A percentile compares a stretch with the other conserved stretches of the same genome.
These are phyloP conservation scores for Notolabrus celidotus DNA, from an alignment of 2,797 vertebrate species.

Conservation along the genomic window DNA sequence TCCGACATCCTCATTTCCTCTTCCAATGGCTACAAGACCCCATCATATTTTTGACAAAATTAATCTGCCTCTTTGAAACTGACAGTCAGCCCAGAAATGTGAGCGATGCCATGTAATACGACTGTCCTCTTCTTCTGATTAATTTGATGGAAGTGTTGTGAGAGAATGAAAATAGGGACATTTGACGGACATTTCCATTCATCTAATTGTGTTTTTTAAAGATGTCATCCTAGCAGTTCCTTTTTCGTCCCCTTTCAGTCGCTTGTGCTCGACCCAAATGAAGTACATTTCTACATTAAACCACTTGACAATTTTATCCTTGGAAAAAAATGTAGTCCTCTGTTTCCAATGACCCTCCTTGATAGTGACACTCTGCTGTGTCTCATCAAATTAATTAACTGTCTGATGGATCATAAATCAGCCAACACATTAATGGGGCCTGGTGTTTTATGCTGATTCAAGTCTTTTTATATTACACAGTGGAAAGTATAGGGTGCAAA, in stretches of 20 bases:
- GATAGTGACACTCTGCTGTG: conserved; percentile 81
- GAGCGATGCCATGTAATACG: conserved; percentile 62
- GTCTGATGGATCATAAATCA: conserved; percentile 82
- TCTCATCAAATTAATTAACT: conserved; percentile 84
- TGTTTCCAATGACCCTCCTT: conserved; percentile 78
- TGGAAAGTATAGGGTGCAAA: conserved; percentile 62
- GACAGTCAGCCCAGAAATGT: conserved; percentile 72
- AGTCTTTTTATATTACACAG: conserved; percentile 61
- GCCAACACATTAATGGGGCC: conserved; percentile 70
- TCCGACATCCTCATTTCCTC: conserved; percentile 83
- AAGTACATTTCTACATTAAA: conserved; percentile 47
- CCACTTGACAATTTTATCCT: conserved; percentile 65
- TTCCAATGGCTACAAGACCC: conserved; percentile 80
- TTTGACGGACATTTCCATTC: conserved; percentile 64
- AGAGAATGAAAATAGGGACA: conserved; percentile 59
- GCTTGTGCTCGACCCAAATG: conserved; percentile 50
- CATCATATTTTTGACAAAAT: conserved; percentile 85
- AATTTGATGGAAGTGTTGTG: conserved; percentile 67
- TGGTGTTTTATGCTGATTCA: conserved; percentile 77
- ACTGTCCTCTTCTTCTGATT: conserved; percentile 64
- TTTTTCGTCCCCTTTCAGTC: background rate
- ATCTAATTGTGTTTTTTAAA: conserved; percentile 64
- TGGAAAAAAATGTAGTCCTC: conserved; percentile 67
- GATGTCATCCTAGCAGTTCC: conserved; percentile 16
- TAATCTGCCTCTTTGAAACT: conserved; percentile 81